These are phyloP conservation scores for Oceanites oceanicus DNA, from an alignment of 2,113 vertebrate species.

Conservation along the genomic window DNA sequence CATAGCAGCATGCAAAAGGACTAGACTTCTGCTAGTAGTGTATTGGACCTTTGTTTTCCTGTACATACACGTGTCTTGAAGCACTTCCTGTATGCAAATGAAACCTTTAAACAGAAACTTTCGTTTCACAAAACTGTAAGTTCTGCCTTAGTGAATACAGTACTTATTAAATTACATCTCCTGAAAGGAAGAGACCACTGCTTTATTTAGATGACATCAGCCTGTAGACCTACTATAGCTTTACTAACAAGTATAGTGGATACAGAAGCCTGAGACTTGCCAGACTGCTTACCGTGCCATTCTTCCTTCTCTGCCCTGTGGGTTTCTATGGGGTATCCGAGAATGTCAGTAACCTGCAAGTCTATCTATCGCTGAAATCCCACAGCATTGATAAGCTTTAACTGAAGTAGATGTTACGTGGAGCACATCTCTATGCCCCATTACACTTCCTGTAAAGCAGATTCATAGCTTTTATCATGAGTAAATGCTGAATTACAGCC, in stretches of 20 bases:
- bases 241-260: background rate
- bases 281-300: background rate
- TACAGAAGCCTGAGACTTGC: background rate
- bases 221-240: background rate
- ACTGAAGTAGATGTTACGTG: background rate
- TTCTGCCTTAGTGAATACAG: background rate
- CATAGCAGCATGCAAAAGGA: background rate
- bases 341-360: background rate
- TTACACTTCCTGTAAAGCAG: slow-evolving; percentile 5
- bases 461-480: background rate
- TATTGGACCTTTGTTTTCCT: background rate
- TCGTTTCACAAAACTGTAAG: background rate
- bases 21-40: background rate
- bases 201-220: background rate
- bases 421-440: background rate
- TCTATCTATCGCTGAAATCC: fast-evolving
- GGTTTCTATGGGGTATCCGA: background rate
- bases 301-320: background rate
- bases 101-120: background rate
- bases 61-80: fast-evolving
- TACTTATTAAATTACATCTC: background rate
- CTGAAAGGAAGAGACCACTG: background rate
- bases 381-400: background rate
- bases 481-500: slow-evolving; percentile 30
- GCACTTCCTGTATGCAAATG: background rate